A percentile compares a stretch with the other conserved stretches of the same genome.
phyloP scores from a whole-genome alignment of 2,113 vertebrate species.

The Grammomys dolichurus region DNA sequence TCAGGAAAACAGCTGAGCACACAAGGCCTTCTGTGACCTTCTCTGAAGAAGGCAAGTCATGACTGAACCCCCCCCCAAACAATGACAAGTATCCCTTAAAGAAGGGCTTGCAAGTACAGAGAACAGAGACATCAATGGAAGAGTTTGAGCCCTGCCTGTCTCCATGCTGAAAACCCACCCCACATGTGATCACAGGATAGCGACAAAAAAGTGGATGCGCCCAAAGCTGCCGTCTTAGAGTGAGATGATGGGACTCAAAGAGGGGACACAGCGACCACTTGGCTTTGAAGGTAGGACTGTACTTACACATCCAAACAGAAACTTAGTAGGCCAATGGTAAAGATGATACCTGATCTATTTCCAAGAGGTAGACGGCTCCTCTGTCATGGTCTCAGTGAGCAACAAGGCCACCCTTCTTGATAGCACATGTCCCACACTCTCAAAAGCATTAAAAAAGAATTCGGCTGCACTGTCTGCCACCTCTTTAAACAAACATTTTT shows the following conservation, averaged over 20 bases:
- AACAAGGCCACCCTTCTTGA: constrained; percentile 72
- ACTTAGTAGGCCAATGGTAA: constrained; percentile 65
- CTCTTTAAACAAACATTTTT: constrained; percentile 73
- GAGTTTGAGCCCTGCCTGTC: constrained; percentile 34
- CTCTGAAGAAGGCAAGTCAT: constrained; percentile 2
- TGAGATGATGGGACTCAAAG: not conserved
- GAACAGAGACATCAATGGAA: constrained; percentile 8
- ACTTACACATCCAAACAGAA: constrained; percentile 74
- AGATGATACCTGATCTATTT: constrained; percentile 79
- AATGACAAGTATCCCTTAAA: not conserved
- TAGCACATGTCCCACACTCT: constrained; percentile 79
- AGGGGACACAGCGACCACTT: not conserved
- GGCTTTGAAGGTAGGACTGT: not conserved
- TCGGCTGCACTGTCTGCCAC: constrained; percentile 72
- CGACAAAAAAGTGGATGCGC: constrained; percentile 12
- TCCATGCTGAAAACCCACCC: constrained; percentile 28
- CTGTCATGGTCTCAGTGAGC: constrained; percentile 66
- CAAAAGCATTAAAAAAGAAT: constrained; percentile 23
- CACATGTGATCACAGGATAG: constrained; percentile 3
- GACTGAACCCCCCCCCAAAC: not conserved
- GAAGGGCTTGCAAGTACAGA: not conserved
- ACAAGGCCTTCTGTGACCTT: not conserved
- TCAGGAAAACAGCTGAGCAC: not conserved
- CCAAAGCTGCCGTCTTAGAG: constrained; percentile 13
- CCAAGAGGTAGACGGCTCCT: constrained; percentile 82